A percentile compares a stretch with the other conserved stretches of the same genome.
These are phyloP conservation scores for Abrostola tripartita DNA, from an alignment of 2,888 invertebrate genomes.

Conservation along the genomic window DNA sequence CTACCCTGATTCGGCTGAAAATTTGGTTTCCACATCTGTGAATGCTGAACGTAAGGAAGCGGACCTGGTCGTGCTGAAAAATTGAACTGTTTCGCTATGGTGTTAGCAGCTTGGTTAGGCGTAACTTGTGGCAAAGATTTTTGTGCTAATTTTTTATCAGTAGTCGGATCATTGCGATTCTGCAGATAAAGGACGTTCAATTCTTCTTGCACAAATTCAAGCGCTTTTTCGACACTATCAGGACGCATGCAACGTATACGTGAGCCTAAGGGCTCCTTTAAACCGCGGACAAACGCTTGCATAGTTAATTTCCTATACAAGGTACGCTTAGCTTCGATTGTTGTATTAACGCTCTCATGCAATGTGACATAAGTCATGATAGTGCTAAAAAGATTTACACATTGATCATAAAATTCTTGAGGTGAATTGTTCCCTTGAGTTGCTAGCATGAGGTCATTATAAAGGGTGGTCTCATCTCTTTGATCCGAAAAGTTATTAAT, in stretches of 20 bases:
- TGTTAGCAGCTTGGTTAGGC: neutral
- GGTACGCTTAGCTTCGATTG: constrained; percentile 37
- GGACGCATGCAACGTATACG: constrained; percentile 56
- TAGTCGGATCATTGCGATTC: constrained; percentile 18
- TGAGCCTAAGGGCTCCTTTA: constrained; percentile 48
- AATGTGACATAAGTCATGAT: constrained; percentile 47
- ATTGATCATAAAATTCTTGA: constrained; percentile 51
- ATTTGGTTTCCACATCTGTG: constrained; percentile 15
- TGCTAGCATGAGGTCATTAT: constrained; percentile 40
- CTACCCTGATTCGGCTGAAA: constrained; percentile 5
- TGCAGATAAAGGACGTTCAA: constrained; percentile 48
- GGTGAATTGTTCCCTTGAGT: constrained; percentile 42
- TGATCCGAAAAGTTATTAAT: constrained; percentile 54
- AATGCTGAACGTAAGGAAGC: neutral
- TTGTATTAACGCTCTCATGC: constrained; percentile 43
- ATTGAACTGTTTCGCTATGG: constrained; percentile 5
- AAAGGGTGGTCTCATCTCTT: constrained; percentile 49
- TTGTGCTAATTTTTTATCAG: constrained; percentile 3
- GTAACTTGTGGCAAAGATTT: neutral
- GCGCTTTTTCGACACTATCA: constrained; percentile 44
- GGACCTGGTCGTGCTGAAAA: constrained; percentile 12
- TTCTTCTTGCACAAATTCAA: constrained; percentile 53
- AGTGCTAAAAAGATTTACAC: constrained; percentile 51
- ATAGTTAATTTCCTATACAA: constrained; percentile 50
- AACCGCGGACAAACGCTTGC: constrained; percentile 48